Conservation (phyloP, 2,797 vertebrate species). For the Morelia viridis region DNA sequence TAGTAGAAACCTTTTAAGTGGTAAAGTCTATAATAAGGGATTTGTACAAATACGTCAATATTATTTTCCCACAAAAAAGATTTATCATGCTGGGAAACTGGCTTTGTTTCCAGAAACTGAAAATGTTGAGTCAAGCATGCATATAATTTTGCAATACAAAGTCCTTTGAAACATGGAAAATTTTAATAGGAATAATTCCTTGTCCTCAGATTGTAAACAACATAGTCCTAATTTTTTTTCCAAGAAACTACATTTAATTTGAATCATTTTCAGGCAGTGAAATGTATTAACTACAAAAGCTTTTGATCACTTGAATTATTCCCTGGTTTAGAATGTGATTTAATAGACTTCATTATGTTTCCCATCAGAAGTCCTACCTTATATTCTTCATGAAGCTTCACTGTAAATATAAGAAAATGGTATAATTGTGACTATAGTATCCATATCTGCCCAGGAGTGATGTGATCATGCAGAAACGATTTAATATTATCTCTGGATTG, state of each 20-base stretch:
- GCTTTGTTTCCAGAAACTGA: not conserved
- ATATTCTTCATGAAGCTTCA: not conserved
- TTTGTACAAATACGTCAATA: not conserved
- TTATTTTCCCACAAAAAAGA: not conserved
- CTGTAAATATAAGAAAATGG: not conserved
- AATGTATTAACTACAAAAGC: not conserved
- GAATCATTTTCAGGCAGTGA: not conserved
- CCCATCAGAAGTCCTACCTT: not conserved
- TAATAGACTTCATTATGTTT: not conserved
- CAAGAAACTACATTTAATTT: constrained; percentile 10
- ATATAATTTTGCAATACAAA: not conserved
- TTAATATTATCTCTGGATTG: not conserved
- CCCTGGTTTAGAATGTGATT: not conserved
- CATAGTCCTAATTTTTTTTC: not conserved
- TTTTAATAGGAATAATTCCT: not conserved
- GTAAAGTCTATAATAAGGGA: not conserved
- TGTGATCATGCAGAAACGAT: not conserved
- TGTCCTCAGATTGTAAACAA: not conserved
- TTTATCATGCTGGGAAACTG: not conserved
- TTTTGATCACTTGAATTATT: not conserved
- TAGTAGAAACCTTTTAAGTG: not conserved
- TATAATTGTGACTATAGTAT: not conserved
- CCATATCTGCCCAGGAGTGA: not conserved
- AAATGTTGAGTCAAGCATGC: not conserved
- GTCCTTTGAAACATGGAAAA: not conserved